phyloP scores from a whole-genome alignment of 2,888 invertebrate species.

The Ochropacha duplaris region DNA sequence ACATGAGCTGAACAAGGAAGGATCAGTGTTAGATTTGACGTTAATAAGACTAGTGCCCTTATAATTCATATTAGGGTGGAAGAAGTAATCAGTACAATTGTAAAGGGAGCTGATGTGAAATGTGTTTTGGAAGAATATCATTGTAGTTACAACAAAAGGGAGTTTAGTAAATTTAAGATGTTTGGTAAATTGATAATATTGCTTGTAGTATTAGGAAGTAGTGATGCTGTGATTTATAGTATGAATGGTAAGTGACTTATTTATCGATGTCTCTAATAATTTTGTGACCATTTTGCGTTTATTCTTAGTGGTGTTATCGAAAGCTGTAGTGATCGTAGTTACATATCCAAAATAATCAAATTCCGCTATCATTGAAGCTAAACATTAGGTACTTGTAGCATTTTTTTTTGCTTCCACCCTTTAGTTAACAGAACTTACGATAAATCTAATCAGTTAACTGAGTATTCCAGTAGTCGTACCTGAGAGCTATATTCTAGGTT shows the following conservation, averaged over 20 bases:
- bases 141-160: background rate
- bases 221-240: constrained; percentile 34
- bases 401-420: no score
- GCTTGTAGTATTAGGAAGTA: constrained; percentile 12
- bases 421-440: no score
- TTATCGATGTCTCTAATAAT: background rate
- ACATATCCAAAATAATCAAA: no score
- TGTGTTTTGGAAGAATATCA: no score
- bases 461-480: no score
- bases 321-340: no score
- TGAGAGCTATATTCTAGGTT: no score
- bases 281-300: no score
- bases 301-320: no score
- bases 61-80: background rate
- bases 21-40: background rate
- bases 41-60: background rate
- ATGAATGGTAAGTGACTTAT: constrained; percentile 41
- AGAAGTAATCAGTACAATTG: background rate
- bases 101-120: background rate
- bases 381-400: no score
- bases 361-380: no score
- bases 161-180: constrained; percentile 9
- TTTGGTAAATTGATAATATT: constrained; percentile 16
- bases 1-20: background rate
- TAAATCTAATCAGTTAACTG: no score